Percentiles rank a stretch among this genome's conserved stretches.
Evolutionary conservation across 64 coral and sea anemone genomes (phyloP).

Genomic region (Porites lutea): DNA sequence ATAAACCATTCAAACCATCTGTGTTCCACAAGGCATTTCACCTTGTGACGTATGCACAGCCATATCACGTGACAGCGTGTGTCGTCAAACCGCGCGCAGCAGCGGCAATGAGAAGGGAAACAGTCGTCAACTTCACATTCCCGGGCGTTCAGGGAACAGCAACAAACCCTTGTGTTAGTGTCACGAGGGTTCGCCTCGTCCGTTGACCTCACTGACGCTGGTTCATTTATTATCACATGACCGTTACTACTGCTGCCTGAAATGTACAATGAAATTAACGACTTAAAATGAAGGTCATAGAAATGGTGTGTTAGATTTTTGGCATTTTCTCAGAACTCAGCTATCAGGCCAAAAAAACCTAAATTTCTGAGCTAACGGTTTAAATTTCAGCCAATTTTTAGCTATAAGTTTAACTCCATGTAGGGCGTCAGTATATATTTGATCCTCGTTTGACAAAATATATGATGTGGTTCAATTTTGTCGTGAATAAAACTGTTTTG

Average conservation of each 20-base stretch:
- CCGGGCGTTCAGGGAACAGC: neutral
- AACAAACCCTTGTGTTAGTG: neutral
- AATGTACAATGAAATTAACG: neutral
- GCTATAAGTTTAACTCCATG: too few species aligned
- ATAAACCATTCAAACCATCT: conserved; percentile 96
- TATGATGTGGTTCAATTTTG: too few species aligned
- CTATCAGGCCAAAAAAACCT: too few species aligned
- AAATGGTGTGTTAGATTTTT: too few species aligned
- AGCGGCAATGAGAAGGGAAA: conserved; percentile 36
- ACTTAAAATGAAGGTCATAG: too few species aligned
- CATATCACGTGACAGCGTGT: conserved; percentile 53
- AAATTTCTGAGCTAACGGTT: too few species aligned
- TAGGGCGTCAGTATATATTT: too few species aligned
- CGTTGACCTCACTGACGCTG: neutral
- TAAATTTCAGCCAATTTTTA: too few species aligned
- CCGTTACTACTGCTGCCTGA: neutral
- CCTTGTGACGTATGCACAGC: conserved; percentile 68
- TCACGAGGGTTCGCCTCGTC: neutral
- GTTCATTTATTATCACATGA: neutral
- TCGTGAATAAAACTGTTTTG: too few species aligned
- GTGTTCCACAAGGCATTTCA: conserved; percentile 74
- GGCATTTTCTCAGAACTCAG: too few species aligned
- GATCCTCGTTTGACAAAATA: too few species aligned
- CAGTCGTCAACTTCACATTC: conserved; percentile 68
- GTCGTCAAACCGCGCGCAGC: conserved; percentile 1